Percentiles rank a stretch among this genome's conserved stretches.
These are phyloP conservation scores for Syngnathus acus DNA, from an alignment of 2,797 vertebrate species.

Conservation along the genomic window DNA sequence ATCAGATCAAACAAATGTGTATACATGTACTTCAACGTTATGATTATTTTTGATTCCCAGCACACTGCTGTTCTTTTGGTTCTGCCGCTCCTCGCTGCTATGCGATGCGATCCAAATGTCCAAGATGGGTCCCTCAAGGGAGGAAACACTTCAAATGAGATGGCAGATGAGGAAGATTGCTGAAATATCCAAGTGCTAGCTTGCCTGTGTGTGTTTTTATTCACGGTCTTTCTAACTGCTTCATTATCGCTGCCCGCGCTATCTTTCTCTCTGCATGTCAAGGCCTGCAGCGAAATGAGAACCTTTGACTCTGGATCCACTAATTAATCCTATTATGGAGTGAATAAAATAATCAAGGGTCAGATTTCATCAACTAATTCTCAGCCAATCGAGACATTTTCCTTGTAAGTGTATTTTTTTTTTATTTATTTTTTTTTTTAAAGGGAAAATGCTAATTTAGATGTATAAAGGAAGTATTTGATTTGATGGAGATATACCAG, in stretches of 20 bases:
- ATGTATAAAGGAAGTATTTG: neutral
- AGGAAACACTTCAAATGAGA: neutral
- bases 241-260: slow-evolving; percentile 51
- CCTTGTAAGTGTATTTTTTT: slow-evolving; percentile 4
- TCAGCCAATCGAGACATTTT: slow-evolving; percentile 24
- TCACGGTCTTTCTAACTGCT: slow-evolving; percentile 1
- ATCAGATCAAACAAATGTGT: slow-evolving; percentile 24
- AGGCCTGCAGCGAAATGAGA: slow-evolving; percentile 47
- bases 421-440: no score
- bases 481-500: neutral
- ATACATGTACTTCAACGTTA: neutral
- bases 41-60: neutral
- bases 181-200: neutral
- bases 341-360: slow-evolving; percentile 52
- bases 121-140: slow-evolving; percentile 44
- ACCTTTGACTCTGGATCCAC: slow-evolving; percentile 54
- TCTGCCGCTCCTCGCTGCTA: slow-evolving; percentile 12
- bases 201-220: neutral
- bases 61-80: neutral
- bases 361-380: slow-evolving; percentile 52
- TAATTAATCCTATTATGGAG: slow-evolving; percentile 63
- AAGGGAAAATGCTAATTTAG: neutral
- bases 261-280: slow-evolving; percentile 26
- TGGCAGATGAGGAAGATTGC: neutral
- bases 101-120: slow-evolving; percentile 34